Evolutionary conservation across 2,888 invertebrate genomes (phyloP).

Genomic region (Rhimphoctona megacephalus): DNA sequence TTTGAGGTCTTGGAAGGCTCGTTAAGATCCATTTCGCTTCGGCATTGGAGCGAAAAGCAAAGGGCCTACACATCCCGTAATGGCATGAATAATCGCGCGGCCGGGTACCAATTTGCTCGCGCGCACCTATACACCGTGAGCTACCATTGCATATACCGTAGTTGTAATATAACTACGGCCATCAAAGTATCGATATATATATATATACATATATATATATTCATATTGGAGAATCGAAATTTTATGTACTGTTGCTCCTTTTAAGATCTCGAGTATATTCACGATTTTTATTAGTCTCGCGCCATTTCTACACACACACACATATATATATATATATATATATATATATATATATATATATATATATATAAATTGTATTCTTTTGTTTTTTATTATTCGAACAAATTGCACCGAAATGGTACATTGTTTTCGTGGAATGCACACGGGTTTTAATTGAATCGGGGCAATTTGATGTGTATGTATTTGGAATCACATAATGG

Average conservation of each 20-base stretch:
- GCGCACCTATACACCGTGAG: conserved; percentile 60
- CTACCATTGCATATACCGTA: conserved; percentile 56
- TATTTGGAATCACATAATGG: too few relatives aligned
- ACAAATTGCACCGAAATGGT: background rate
- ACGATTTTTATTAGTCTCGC: conserved; percentile 41
- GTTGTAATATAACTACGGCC: conserved; percentile 62
- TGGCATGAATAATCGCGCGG: conserved; percentile 73
- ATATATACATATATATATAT: background rate
- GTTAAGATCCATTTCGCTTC: conserved; percentile 68
- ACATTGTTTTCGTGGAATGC: conserved; percentile 2
- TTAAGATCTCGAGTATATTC: conserved; percentile 40
- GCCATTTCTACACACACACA: conserved; percentile 23
- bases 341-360: too few relatives aligned
- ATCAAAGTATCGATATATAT: conserved; percentile 62
- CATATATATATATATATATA: too few relatives aligned
- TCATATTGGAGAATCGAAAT: conserved; percentile 59
- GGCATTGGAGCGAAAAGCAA: conserved; percentile 68
- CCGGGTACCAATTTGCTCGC: conserved; percentile 73
- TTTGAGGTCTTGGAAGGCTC: conserved; percentile 61
- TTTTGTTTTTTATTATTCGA: background rate
- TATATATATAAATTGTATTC: background rate
- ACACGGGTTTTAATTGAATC: conserved; percentile 2
- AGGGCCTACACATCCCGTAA: conserved; percentile 71
- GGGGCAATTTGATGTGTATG: background rate
- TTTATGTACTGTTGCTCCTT: conserved; percentile 62